Base-by-base conservation (phyloP, 2,113 vertebrate genomes). In the Chionis minor region DNA sequence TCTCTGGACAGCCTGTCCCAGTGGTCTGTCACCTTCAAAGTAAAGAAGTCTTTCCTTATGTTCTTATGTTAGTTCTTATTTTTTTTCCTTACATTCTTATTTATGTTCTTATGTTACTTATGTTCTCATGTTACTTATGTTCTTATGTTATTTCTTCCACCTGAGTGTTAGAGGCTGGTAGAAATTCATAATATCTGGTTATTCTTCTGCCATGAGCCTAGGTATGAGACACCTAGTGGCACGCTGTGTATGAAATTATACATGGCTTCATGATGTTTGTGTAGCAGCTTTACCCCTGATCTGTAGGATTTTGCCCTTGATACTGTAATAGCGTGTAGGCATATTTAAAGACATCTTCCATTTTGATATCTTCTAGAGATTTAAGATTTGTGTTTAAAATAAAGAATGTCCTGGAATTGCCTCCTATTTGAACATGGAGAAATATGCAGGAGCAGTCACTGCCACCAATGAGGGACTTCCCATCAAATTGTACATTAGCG, bases 401-500 rank as follows among this genome's bases (percentile, higher is more conserved):
- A 27, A 77, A 38, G 16, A 51, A 58, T 28, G 14, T 42, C 8
- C 21, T 56, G 21, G 33, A 80, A 52, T 27, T 74, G 6, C 5
- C 69, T 52, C 44, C 28, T 40, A 4, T 63, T 38, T 47, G 27
- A 78, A 81, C 10, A 17, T 35, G 24, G 5, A 81, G 19, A 84
- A 69, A 56, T 2, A 15, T 14, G 14, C 59, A 42, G 24, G n/a
- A 66, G 19, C 33, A 35, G 38, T 52, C 33, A 40, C 35, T 52
- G 21, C 4, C 17, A 56, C 17, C 28, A n/a, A 1, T 19, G 12
- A 8, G 26, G 23, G 28, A 35, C 18, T 65, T 54, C 30, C 7
- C 1, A 35, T 40, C 30, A 32, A 35, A 38, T 15, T 1, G 2
- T 10, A 4, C 9, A 47, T 5, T 10, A 12, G 24, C 38, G 7